Base-by-base conservation (phyloP, 2,888 invertebrate genomes). In the Hypselothyrea guttata region DNA sequence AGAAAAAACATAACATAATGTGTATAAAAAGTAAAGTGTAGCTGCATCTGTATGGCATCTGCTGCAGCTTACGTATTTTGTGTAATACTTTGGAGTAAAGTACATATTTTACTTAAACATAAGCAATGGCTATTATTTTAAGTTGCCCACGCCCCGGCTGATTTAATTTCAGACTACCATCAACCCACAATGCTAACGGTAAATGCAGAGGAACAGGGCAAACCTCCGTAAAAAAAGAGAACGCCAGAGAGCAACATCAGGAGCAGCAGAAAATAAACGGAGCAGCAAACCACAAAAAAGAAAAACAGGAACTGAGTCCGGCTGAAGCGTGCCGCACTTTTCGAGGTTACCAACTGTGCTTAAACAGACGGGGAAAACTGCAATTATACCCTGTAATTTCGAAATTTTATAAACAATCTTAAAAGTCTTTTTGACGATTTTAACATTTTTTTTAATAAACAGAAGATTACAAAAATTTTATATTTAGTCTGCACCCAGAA, bases 41-140 rank as follows among this genome's bases (percentile, higher is more conserved):
- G 28, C 28, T 16, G 27, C 49, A 41, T 28, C 28, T 22, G 22
- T 22, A 22, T 22, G 13, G 33, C 31, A 13, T 42, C 40, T 41
- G 48, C 57, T 53, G 41, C 52, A 55, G 62, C 37, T 42, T 47
- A 33, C 40, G 46, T 60, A 55, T 53, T 64, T 61, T 59, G 38
- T 55, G 68, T 60, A 69, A 55, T 22, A 60, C 33, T 56, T 53
- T 35, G 33, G 35, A 53, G 34, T 33, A 57, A 63, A 60, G 79
- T 85, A 75, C 62, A 85, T 75, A 75, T 85, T 85, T 75, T 78
- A 69, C 64, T 82, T 62, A 75, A 83, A 67, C 63, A 83, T 71
- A 82, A 75, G 79, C 84, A 85, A 78, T 79, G 75, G 84, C 81
- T 85, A 84, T 86, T 85, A 79, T 85, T 85, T 85, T 73, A 81